Evolutionary conservation across 2,797 vertebrate genomes (phyloP), one percentile per base, ranked within the genome.

Genomic region (Molossus molossus): DNA sequence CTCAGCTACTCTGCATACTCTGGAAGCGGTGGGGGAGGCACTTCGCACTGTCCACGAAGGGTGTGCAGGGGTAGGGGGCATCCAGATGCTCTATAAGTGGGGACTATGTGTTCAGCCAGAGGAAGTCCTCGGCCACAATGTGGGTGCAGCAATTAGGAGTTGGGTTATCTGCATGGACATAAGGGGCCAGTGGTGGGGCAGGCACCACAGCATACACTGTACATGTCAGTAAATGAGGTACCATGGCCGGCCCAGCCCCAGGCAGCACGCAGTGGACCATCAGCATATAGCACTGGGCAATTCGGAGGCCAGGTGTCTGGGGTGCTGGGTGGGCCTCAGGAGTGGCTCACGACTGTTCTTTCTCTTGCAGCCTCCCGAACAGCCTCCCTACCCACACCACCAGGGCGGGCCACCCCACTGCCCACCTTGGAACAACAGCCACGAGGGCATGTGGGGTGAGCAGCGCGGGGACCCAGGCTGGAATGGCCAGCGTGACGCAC

Each of bases 381-480:
- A 99, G 98, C 98, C 98, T 33, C 99, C 98, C 0, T 99, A 99
- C 85, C 98, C 99, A 73, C 99, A 98, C 55, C 98, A 98, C 93
- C 98, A 99, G 98, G 95, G 97, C 0, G 99, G 99, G 1, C 99
- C 99, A 0, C 99, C 99, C 27, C 99, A 99, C 1, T 99, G 99
- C 93, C 99, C 99, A 0, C 99, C 99, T 1, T 99, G 99, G 99
- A 99, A 99, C 97, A 99, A 98, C 95, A 99, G 99, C 98, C 99
- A 99, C 0, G 99, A 99, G 96, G 99, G 99, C 12, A 99, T 99
- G 98, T 99, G 99, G 99, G 99, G 99, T 0, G 99, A 99, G 25
- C 99, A 99, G 98, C 98, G 99, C 2, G 97, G 97, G 10, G 99
- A 99, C 85, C 99, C 99, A 6, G 99, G 98, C 97, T 99, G 99